A percentile compares a stretch with the other conserved stretches of the same genome.
phyloP scores from a whole-genome alignment of 2,113 vertebrate genomes.

The Pteronura brasiliensis region DNA sequence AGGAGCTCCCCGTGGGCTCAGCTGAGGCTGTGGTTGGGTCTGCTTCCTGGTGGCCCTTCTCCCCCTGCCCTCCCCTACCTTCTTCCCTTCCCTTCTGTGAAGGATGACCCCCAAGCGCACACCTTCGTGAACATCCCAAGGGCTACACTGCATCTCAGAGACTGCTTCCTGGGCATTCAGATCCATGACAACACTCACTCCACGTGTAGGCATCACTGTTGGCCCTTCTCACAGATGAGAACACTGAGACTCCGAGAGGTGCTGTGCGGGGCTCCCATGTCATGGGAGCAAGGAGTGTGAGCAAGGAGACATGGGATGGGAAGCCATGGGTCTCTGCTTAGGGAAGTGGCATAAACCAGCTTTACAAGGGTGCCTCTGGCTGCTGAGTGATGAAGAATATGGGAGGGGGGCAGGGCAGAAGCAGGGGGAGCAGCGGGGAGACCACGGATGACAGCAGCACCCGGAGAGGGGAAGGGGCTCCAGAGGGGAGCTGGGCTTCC shows the following conservation, averaged over 20 bases:
- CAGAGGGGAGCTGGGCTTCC: neutral
- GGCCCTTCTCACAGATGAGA: neutral
- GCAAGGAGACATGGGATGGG: neutral
- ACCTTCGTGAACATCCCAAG: neutral
- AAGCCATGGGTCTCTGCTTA: neutral
- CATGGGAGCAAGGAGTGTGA: neutral
- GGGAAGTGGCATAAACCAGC: neutral
- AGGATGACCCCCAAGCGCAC: neutral
- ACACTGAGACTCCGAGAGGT: neutral
- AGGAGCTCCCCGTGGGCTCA: neutral
- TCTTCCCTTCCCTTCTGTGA: neutral
- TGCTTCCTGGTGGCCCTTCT: neutral
- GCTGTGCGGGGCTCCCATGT: too few species aligned
- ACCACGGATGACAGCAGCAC: fast-evolving
- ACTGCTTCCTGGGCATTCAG: neutral
- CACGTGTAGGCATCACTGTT: fast-evolving
- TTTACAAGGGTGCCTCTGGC: neutral
- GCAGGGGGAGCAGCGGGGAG: neutral
- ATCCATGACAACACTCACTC: neutral
- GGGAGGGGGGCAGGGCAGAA: neutral
- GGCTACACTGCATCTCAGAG: neutral
- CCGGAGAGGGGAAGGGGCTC: too few species aligned
- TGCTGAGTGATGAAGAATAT: neutral
- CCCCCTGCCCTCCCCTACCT: too few species aligned
- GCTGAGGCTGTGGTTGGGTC: neutral